phyloP scores from a whole-genome alignment of 2,888 invertebrate genomes.

The Morpho helenor region DNA sequence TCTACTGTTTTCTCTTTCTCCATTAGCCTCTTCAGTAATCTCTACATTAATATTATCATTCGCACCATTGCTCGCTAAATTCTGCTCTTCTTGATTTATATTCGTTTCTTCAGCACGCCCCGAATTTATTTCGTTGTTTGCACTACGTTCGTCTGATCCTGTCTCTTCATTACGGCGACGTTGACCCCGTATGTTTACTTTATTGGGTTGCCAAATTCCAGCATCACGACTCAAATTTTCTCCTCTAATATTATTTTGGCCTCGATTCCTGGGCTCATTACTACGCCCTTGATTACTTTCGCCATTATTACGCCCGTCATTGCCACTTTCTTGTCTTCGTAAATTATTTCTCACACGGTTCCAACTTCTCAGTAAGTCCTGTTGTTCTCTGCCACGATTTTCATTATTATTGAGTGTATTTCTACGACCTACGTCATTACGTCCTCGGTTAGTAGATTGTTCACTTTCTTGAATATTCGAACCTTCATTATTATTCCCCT shows the following conservation, averaged over 20 bases:
- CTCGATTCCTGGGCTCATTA: slow-evolving; percentile 1
- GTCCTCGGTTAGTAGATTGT: slow-evolving; percentile 4
- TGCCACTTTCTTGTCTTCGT: not conserved
- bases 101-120: not conserved
- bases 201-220: slow-evolving; percentile 7
- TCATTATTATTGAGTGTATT: not conserved
- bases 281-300: not conserved
- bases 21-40: too few relatives aligned
- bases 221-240: too few relatives aligned
- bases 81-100: too few relatives aligned
- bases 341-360: slow-evolving; percentile 1
- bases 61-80: too few relatives aligned
- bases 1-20: too few relatives aligned
- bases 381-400: slow-evolving; percentile 1
- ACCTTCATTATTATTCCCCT: slow-evolving; percentile 6
- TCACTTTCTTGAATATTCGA: slow-evolving; percentile 6
- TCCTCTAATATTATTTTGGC: not conserved
- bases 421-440: not conserved
- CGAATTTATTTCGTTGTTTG: not conserved
- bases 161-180: not conserved
- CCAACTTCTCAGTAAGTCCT: not conserved
- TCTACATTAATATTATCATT: too few relatives aligned
- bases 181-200: not conserved
- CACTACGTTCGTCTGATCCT: not conserved
- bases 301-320: not conserved